Conservation (phyloP, 2,797 vertebrate genomes). For the Pangasius djambal region DNA sequence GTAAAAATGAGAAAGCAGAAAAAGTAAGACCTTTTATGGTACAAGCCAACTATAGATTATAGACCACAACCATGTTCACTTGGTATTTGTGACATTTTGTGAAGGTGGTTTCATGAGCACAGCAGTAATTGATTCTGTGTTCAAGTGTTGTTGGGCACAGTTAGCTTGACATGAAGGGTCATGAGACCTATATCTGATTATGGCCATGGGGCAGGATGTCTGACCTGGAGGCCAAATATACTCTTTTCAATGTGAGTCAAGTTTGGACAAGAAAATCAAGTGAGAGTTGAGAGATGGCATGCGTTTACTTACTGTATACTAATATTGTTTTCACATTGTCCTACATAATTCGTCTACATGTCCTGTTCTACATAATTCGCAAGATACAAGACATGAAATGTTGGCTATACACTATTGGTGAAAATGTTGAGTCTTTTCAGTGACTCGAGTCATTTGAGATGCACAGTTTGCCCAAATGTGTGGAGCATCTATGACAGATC, state of each 20-base stretch:
- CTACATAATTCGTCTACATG: background rate
- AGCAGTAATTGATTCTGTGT: slow-evolving; percentile 13
- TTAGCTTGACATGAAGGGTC: background rate
- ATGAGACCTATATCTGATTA: background rate
- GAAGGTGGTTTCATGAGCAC: background rate
- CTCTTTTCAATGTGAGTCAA: background rate
- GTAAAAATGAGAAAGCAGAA: background rate
- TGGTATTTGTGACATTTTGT: background rate
- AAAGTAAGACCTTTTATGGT: background rate
- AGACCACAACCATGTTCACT: background rate
- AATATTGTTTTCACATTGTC: background rate
- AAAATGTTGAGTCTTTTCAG: background rate
- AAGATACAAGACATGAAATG: background rate
- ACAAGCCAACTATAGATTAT: background rate
- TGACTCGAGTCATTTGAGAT: background rate
- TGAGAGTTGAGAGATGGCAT: background rate
- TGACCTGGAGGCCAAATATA: background rate
- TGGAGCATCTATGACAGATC: background rate
- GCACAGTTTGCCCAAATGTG: background rate
- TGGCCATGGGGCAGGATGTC: background rate
- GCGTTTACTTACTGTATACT: background rate
- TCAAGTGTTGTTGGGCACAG: background rate
- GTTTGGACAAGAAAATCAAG: background rate
- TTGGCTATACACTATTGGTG: background rate
- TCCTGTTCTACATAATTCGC: background rate